Base-by-base conservation (phyloP, 2,113 vertebrate genomes). In the Hydropotes inermis region DNA sequence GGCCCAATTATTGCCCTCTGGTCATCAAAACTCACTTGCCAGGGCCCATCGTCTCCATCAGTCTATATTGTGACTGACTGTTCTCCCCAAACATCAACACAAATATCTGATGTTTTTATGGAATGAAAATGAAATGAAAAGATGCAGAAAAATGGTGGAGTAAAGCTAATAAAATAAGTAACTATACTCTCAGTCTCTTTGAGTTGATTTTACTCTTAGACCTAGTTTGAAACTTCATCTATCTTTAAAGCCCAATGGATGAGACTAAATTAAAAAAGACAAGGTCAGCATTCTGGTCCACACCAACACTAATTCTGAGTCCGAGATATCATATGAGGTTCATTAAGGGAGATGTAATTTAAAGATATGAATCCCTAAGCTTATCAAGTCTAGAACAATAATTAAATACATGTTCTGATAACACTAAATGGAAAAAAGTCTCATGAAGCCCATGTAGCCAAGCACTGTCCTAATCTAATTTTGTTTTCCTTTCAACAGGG, bases 401-500 rank as follows among this genome's bases (percentile, higher is more conserved):
- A 57, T 64, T 60, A 55, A 96, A 83, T 58, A 78, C 74, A 47
- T 21, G 50, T 47, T 92, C 76, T 61, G 43, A 86, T 64, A 89
- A 78, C 21, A 74, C n/a, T 25, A 36, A 36, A 70, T 28, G 45
- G 79, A 87, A 36, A 43, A 79, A 64, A 82, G 45, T 30, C 39
- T 19, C n/a, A 11, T 13, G 47, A 84, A 85, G 57, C 52, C 33
- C 83, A 45, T 9, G 15, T 33, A 83, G 78, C 79, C 79, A 28
- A 97, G 36, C n/a, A 5, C 2, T 91, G 78, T 87, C 87, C 95
- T 97, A 95, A 91, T 90, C 94, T 97, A 93, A 96, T 84, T 97
- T 82, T 55, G 47, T 95, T 96, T 96, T 97, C 57, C 91, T 95
- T 96, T 95, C 79, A 57, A 60, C 43, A 25, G 64, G 85, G 82